Evolutionary conservation across 2,797 vertebrate species (phyloP).

Genomic region (Spea hammondii): DNA sequence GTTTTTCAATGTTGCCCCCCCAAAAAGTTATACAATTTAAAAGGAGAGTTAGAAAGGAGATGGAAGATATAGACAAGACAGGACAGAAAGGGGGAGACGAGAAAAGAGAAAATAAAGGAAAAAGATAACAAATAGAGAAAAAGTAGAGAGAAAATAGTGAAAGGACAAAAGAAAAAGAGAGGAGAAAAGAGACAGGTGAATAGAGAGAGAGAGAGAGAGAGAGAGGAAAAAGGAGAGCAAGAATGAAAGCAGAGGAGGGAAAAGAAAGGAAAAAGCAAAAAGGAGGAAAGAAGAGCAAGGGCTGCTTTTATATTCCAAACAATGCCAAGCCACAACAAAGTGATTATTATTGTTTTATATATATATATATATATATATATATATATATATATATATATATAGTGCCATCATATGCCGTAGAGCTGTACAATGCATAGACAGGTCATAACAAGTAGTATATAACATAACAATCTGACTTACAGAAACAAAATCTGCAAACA

Average conservation of each 20-base stretch:
- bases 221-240: accelerated
- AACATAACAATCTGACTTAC: no score
- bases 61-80: accelerated
- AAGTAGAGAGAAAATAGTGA: background rate
- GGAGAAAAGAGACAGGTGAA: background rate
- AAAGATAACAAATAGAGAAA: accelerated
- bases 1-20: no score
- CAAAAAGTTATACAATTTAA: no score
- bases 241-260: background rate
- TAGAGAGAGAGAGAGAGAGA: background rate
- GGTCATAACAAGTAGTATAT: no score
- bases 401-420: no score
- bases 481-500: no score
- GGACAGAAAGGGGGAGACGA: accelerated
- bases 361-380: no score
- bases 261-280: accelerated
- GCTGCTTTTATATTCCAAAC: no score
- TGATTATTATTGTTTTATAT: no score
- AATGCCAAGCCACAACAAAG: background rate
- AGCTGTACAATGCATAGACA: no score
- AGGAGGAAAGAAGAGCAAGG: background rate
- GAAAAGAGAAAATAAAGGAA: accelerated
- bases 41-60: no score
- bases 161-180: conserved; percentile 28
- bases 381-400: no score